Evolutionary conservation across 2,113 vertebrate species (phyloP).

Genomic region (Myotis yumanensis): DNA sequence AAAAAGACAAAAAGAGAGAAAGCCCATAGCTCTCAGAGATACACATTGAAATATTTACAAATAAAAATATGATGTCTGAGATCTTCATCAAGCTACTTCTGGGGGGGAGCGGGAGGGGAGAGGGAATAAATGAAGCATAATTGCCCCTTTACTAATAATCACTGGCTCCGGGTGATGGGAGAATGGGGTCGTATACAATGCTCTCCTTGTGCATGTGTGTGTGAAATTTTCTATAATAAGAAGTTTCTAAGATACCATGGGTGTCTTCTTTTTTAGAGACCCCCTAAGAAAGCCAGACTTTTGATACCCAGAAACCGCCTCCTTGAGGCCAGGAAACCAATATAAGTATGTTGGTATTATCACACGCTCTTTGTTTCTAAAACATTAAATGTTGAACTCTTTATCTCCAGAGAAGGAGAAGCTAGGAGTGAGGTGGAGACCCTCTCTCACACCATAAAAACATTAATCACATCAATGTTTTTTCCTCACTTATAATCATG

Average conservation of each 20-base stretch:
- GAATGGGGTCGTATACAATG: not conserved
- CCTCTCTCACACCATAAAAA: not conserved
- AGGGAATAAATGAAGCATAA: not conserved
- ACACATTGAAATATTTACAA: not conserved
- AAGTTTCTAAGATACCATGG: not conserved
- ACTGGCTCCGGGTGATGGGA: not conserved
- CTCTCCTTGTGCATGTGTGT: not conserved
- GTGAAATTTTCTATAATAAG: not conserved
- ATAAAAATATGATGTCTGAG: not conserved
- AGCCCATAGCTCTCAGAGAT: not conserved
- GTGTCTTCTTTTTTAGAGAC: not conserved
- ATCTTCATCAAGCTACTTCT: not conserved
- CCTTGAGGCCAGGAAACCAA: not conserved
- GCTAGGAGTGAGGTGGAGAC: not conserved
- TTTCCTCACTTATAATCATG: constrained; percentile 11
- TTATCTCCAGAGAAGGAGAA: not conserved
- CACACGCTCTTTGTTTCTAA: not conserved
- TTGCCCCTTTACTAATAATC: not conserved
- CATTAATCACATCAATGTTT: not conserved
- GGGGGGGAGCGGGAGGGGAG: fast-evolving
- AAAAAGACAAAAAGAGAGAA: not conserved
- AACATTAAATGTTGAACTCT: not conserved
- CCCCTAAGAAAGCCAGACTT: not conserved
- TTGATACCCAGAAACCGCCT: not conserved
- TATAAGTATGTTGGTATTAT: not conserved